Evolutionary conservation across 2,113 vertebrate species (phyloP).

Genomic region (Limanda limanda): DNA sequence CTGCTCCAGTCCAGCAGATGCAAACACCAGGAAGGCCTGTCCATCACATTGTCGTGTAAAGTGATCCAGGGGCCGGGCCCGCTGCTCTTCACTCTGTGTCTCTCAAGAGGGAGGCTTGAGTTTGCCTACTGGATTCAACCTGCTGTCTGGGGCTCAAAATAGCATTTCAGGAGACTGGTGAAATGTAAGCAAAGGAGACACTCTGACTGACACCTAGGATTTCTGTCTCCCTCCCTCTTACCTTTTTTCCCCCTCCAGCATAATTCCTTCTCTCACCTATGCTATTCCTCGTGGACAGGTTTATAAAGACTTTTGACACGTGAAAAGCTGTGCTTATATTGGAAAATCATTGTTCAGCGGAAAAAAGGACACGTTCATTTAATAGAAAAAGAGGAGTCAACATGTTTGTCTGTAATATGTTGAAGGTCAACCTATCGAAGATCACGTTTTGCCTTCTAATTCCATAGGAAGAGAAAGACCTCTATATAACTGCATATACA

Average conservation of each 20-base stretch:
- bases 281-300: constrained; percentile 50
- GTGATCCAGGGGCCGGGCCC: constrained; percentile 65
- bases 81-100: constrained; percentile 62
- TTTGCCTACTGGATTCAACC: constrained; percentile 81
- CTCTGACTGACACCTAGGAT: constrained; percentile 78
- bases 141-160: constrained; percentile 83
- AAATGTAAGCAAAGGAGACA: constrained; percentile 83
- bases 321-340: constrained; percentile 61
- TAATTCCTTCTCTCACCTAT: constrained; percentile 55
- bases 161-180: constrained; percentile 81
- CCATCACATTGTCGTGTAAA: constrained; percentile 81
- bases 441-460: constrained; percentile 28
- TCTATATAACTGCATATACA: not conserved
- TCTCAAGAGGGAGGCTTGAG: constrained; percentile 74
- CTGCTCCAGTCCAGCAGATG: constrained; percentile 51
- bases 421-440: constrained; percentile 34
- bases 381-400: constrained; percentile 42
- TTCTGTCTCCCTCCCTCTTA: constrained; percentile 61
- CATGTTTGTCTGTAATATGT: constrained; percentile 39
- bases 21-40: constrained; percentile 75
- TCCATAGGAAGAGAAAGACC: constrained; percentile 2
- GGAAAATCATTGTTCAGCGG: constrained; percentile 33
- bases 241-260: constrained; percentile 54
- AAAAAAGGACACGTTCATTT: constrained; percentile 26
- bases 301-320: constrained; percentile 67